Base-by-base conservation (phyloP, 2,113 vertebrate species). In the Entelurus aequoreus region DNA sequence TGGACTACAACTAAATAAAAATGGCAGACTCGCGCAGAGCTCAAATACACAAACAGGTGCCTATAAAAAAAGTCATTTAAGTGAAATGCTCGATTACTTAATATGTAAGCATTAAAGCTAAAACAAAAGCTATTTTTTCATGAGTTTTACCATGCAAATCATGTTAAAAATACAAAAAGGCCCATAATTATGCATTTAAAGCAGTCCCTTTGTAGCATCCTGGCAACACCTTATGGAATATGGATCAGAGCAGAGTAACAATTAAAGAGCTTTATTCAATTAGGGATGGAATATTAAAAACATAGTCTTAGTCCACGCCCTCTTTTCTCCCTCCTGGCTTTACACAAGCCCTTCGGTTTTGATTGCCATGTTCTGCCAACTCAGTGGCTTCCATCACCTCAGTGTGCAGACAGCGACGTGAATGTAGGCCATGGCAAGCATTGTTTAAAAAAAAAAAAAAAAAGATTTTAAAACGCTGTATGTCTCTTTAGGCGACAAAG, bases 241-340 rank as follows among this genome's bases (percentile, higher is more conserved):
- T 87, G 83, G 79, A 83, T 83, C 75, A 71, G 75, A 54, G 67
- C 68, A 64, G 68, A 78, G 72, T 74, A 81, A 80, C 81, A 76
- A 76, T 57, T 57, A 48, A 60, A 75, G 66, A 83, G 80, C 77
- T 86, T 86, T 84, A 88, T 85, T 83, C 75, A 84, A 87, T 88
- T 88, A 86, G 74, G 70, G 62, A 68, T 51, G 56, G 81, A 82
- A 82, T 88, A 82, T 83, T 80, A 87, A 87, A 83, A 64, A 79
- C 84, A 83, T 85, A 77, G 82, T 51, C 76, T 84, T 73, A 80
- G 71, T 66, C 76, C 40, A 9, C 76, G 76, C 81, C 75, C 56
- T 58, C 60, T 74, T 56, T 59, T 54, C 72, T 61, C 74, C 66
- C 64, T 72, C 65, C 74, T 66, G 83, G 82, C 77, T 84, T 81